A percentile compares a stretch with the other conserved stretches of the same genome.
phyloP scores from a whole-genome alignment of 2,888 invertebrate species.

The Odontocolon sp. region DNA sequence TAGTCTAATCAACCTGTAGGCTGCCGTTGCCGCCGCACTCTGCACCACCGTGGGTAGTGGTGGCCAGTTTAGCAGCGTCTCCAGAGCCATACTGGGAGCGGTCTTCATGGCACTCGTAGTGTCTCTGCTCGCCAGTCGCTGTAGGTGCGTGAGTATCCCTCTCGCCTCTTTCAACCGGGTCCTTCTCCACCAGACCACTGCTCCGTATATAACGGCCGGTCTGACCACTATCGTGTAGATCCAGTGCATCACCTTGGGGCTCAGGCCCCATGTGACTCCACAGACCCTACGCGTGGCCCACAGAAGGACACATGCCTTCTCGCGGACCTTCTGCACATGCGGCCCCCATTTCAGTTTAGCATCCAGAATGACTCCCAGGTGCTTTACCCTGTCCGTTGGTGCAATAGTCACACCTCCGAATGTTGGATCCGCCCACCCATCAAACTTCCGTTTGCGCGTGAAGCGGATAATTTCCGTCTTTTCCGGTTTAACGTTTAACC shows the following conservation, averaged over 20 bases:
- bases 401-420: background rate
- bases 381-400: slow-evolving; percentile 9
- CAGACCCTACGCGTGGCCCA: slow-evolving; percentile 4
- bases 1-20: background rate
- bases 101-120: slow-evolving; percentile 47
- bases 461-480: slow-evolving; percentile 41
- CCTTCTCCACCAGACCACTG: background rate
- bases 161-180: slow-evolving; percentile 9
- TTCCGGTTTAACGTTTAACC: slow-evolving; percentile 32
- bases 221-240: slow-evolving; percentile 48
- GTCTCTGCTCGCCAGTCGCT: slow-evolving; percentile 40
- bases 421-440: background rate
- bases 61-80: background rate
- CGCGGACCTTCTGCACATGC: slow-evolving; percentile 3
- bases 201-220: slow-evolving; percentile 11
- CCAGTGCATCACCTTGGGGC: slow-evolving; percentile 47
- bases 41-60: background rate
- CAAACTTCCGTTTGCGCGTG: slow-evolving; percentile 14
- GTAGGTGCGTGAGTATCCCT: slow-evolving; percentile 28
- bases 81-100: too few species aligned
- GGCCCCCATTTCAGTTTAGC: slow-evolving; percentile 39
- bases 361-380: slow-evolving; percentile 46
- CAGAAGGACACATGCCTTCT: background rate
- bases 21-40: background rate
- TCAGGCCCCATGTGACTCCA: slow-evolving; percentile 44